Evolutionary conservation across 2,797 vertebrate species (phyloP).

Genomic region (Poeciliopsis gracilis): DNA sequence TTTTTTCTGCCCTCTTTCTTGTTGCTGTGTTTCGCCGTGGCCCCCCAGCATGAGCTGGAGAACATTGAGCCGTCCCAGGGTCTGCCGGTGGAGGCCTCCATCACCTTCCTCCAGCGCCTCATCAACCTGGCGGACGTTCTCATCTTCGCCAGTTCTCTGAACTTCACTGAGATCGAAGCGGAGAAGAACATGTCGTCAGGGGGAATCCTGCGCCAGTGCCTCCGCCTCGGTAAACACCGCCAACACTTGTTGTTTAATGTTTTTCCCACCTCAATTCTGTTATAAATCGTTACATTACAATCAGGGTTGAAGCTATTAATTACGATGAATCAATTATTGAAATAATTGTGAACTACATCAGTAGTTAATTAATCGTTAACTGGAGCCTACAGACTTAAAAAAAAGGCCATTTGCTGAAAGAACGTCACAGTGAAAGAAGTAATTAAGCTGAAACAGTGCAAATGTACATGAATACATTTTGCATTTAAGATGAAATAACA

Average conservation of each 20-base stretch:
- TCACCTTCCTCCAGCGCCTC: slow-evolving; percentile 94
- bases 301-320: too few relatives aligned
- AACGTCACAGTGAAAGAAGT: too few relatives aligned
- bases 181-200: slow-evolving; percentile 99
- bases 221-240: slow-evolving; percentile 86
- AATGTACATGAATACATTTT: not conserved
- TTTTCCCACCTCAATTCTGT: not conserved
- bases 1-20: not conserved
- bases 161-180: slow-evolving; percentile 96
- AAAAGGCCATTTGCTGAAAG: too few relatives aligned
- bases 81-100: slow-evolving; percentile 89
- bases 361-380: too few relatives aligned
- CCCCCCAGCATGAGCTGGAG: slow-evolving; percentile 91
- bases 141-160: slow-evolving; percentile 96
- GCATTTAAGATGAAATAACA: not conserved
- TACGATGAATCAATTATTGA: too few relatives aligned
- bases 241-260: not conserved
- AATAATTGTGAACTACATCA: too few relatives aligned
- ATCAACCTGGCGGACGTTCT: slow-evolving; percentile 96
- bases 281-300: not conserved
- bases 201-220: slow-evolving; percentile 94
- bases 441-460: too few relatives aligned
- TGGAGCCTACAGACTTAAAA: too few relatives aligned
- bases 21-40: slow-evolving; percentile 26
- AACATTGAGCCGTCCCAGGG: slow-evolving; percentile 94